These are phyloP conservation scores for Betta splendens DNA, from an alignment of 2,797 vertebrate genomes.

Conservation along the genomic window DNA sequence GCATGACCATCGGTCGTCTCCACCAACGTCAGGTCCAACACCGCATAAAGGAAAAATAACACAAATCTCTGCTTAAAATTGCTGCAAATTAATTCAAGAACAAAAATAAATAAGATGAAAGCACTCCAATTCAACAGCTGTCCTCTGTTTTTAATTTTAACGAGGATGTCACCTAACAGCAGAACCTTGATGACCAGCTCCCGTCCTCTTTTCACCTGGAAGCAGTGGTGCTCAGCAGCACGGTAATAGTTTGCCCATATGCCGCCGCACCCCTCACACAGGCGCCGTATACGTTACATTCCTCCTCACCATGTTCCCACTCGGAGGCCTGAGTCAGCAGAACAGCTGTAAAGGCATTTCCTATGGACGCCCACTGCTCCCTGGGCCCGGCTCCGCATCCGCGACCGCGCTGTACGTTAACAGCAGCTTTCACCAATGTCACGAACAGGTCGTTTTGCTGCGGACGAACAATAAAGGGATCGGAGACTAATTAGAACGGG, in stretches of 20 bases:
- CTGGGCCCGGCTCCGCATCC: conserved; percentile 33
- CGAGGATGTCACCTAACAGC: not conserved
- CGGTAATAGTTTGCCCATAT: conserved; percentile 59
- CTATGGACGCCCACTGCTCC: conserved; percentile 73
- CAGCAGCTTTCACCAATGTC: conserved; percentile 46
- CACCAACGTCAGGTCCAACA: conserved; percentile 9
- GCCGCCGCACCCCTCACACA: conserved; percentile 54
- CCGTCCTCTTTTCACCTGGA: conserved; percentile 1
- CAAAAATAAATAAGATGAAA: too few species aligned
- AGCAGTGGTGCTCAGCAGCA: not conserved
- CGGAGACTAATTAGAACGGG: conserved; percentile 29
- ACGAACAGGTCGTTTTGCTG: conserved; percentile 56
- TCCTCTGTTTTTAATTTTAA: not conserved
- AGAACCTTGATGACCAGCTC: not conserved
- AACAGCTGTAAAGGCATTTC: conserved; percentile 80
- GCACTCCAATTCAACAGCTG: conserved; percentile 6
- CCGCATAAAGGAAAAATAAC: not conserved
- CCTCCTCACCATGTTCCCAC: conserved; percentile 65
- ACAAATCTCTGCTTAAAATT: not conserved
- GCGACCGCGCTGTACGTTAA: conserved; percentile 59
- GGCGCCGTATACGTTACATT: conserved; percentile 68
- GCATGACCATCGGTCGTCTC: conserved; percentile 5
- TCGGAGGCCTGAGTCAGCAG: conserved; percentile 76
- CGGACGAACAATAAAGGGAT: conserved; percentile 33
- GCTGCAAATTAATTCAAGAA: conserved; percentile 1